A percentile compares a stretch with the other conserved stretches of the same genome.
Evolutionary conservation across 1,140 invertebrate species (phyloP).

Genomic region (Drosophila tsacasi): DNA sequence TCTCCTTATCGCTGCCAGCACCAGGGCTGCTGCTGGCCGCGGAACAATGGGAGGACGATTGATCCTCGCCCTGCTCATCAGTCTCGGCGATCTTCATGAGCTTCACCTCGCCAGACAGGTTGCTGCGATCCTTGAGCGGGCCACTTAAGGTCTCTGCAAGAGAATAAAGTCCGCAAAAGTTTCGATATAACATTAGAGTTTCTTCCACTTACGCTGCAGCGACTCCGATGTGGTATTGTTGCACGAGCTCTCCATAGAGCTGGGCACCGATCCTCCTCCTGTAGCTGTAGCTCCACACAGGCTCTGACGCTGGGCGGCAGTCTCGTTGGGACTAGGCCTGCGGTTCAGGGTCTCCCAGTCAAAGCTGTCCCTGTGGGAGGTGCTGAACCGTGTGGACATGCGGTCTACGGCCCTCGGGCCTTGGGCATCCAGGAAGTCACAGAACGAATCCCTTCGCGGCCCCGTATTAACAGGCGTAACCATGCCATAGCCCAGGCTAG

Average conservation of each 20-base stretch:
- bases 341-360: slow-evolving; percentile 72
- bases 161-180: neutral
- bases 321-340: slow-evolving; percentile 42
- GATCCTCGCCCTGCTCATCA: slow-evolving; percentile 56
- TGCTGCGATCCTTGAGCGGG: slow-evolving; percentile 72
- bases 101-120: slow-evolving; percentile 60
- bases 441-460: slow-evolving; percentile 72
- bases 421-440: slow-evolving; percentile 77
- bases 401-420: slow-evolving; percentile 54
- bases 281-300: slow-evolving; percentile 3
- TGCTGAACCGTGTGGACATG: slow-evolving; percentile 61
- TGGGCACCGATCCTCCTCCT: slow-evolving; percentile 20
- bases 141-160: slow-evolving; percentile 59
- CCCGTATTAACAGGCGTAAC: slow-evolving; percentile 8
- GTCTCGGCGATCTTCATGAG: slow-evolving; percentile 71
- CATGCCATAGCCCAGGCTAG: slow-evolving; percentile 22
- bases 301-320: slow-evolving; percentile 26
- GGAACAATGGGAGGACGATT: slow-evolving; percentile 35
- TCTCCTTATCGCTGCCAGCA: slow-evolving; percentile 69
- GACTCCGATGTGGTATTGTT: slow-evolving; percentile 48
- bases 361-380: slow-evolving; percentile 71
- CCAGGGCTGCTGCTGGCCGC: slow-evolving; percentile 27
- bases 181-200: neutral
- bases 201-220: slow-evolving; percentile 48
- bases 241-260: slow-evolving; percentile 23